Conservation (phyloP, 2,888 invertebrate species). For the Anoncus sp. region DNA sequence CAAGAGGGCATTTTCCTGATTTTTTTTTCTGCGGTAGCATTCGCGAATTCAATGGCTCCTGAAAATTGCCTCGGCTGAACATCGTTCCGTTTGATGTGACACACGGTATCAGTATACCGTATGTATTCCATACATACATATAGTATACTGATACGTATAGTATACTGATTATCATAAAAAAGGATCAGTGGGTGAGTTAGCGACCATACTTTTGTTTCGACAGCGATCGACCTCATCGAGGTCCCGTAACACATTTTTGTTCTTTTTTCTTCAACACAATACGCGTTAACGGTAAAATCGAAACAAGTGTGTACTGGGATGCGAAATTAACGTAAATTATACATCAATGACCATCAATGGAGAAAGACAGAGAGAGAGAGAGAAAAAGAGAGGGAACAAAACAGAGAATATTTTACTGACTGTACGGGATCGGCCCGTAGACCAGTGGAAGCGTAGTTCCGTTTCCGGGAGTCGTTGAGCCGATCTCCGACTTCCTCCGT, state of each 20-base stretch:
- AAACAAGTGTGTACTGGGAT: slow-evolving; percentile 40
- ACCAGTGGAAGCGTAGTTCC: slow-evolving; percentile 88
- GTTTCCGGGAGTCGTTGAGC: slow-evolving; percentile 72
- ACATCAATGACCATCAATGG: slow-evolving; percentile 29
- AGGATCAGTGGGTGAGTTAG: neutral
- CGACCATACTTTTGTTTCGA: slow-evolving; percentile 31
- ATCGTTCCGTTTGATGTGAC: no score
- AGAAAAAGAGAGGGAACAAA: slow-evolving; percentile 40
- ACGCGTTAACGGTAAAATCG: slow-evolving; percentile 50
- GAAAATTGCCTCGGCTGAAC: no score
- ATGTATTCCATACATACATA: no score
- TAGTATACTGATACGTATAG: neutral
- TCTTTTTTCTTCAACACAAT: slow-evolving; percentile 23
- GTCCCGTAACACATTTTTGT: slow-evolving; percentile 25
- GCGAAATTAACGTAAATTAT: slow-evolving; percentile 48
- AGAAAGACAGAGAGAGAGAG: slow-evolving; percentile 13
- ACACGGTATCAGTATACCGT: no score
- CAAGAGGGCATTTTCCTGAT: no score
- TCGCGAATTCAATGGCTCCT: no score
- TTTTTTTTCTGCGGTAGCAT: no score
- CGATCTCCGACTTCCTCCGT: slow-evolving; percentile 68
- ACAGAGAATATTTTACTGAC: slow-evolving; percentile 85
- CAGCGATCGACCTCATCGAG: slow-evolving; percentile 43
- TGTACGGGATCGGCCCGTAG: slow-evolving; percentile 90
- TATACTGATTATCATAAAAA: neutral